These are phyloP conservation scores for Oreotrochilus melanogaster DNA, from an alignment of 2,113 vertebrate genomes.

Conservation along the genomic window DNA sequence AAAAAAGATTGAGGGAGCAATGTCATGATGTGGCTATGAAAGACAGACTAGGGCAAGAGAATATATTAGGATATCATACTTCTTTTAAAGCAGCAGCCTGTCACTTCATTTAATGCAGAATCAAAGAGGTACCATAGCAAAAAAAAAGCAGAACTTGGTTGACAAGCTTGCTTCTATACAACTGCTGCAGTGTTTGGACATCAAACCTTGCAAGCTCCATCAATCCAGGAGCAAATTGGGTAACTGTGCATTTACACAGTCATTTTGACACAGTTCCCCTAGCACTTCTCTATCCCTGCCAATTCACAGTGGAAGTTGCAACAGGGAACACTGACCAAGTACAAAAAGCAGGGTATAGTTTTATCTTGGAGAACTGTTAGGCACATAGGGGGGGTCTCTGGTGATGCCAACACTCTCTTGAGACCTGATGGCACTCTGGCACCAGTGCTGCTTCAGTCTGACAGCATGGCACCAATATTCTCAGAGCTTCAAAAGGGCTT, in stretches of 20 bases:
- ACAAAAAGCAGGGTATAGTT: neutral
- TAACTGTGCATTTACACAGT: neutral
- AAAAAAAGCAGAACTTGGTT: neutral
- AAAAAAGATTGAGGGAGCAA: neutral
- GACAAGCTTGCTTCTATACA: neutral
- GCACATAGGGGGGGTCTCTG: accelerated
- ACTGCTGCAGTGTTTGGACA: neutral
- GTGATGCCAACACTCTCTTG: neutral
- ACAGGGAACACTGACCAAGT: accelerated
- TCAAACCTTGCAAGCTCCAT: neutral
- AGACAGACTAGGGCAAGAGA: neutral
- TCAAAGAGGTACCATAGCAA: neutral
- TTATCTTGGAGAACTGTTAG: neutral
- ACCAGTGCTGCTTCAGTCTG: neutral
- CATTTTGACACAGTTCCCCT: neutral
- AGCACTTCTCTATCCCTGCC: neutral
- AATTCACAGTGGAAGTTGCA: neutral
- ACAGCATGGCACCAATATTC: accelerated
- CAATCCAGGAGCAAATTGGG: neutral
- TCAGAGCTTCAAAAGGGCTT: neutral
- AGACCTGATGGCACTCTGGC: neutral
- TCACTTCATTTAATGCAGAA: neutral
- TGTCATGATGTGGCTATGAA: neutral
- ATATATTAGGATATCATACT: neutral
- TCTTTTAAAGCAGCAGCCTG: neutral